phyloP scores from a whole-genome alignment of 1,140 invertebrate genomes.

The Glossosoma conforme region DNA sequence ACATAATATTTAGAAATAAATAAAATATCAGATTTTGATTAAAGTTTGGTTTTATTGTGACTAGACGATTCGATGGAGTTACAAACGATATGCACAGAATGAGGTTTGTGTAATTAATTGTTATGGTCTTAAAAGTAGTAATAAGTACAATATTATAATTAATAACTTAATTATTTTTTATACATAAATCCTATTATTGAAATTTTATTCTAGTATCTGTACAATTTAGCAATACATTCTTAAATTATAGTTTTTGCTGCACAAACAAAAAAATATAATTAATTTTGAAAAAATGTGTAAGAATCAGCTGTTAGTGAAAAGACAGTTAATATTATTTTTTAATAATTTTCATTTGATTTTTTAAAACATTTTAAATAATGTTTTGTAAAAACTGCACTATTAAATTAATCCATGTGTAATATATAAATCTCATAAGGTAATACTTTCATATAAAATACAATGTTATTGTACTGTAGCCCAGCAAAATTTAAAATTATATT shows the following conservation, averaged over 20 bases:
- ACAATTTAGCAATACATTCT: no score
- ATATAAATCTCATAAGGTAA: no score
- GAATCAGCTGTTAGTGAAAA: no score
- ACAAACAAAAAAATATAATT: no score
- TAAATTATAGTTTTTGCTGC: no score
- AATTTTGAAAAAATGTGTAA: no score
- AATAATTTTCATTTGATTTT: no score
- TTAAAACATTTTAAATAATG: no score
- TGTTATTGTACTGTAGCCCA: no score
- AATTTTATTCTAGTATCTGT: conserved; percentile 25
- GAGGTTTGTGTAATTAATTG: conserved; percentile 26
- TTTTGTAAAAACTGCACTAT: not conserved
- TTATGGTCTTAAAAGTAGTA: conserved; percentile 24
- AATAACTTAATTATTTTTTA: conserved; percentile 27
- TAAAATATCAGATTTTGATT: conserved; percentile 26
- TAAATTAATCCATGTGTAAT: not conserved
- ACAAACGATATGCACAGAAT: conserved; percentile 33
- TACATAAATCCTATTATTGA: conserved; percentile 31
- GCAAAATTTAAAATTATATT: not conserved
- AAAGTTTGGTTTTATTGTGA: conserved; percentile 33
- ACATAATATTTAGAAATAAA: conserved; percentile 6
- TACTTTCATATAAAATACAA: no score
- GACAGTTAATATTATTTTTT: no score
- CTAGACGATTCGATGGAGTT: conserved; percentile 33
- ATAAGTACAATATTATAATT: conserved; percentile 29